Percentiles rank a stretch among this genome's conserved stretches.
These are phyloP conservation scores for Ypsolopha scabrella DNA, from an alignment of 2,888 invertebrate species.

Conservation along the genomic window DNA sequence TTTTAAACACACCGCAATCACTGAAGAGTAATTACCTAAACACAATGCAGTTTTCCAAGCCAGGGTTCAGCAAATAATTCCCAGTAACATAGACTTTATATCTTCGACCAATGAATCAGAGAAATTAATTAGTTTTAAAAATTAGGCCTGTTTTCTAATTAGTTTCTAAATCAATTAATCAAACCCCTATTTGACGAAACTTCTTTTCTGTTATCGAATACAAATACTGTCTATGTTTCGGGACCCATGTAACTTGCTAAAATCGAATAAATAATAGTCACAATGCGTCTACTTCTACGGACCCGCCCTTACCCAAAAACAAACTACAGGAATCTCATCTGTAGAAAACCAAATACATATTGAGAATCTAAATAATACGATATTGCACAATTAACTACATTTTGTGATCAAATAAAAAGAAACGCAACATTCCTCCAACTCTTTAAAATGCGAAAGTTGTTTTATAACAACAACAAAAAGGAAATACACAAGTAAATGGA, in stretches of 20 bases:
- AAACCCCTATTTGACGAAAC: background rate
- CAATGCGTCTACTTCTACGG: constrained; percentile 17
- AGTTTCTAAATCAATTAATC: background rate
- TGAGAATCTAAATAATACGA: constrained; percentile 7
- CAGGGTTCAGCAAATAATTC: constrained; percentile 22
- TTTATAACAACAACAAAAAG: too few relatives aligned
- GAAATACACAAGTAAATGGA: constrained; percentile 23
- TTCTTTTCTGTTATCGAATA: background rate
- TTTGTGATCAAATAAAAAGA: too few relatives aligned
- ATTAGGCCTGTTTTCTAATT: background rate
- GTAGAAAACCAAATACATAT: constrained; percentile 8
- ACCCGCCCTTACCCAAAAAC: constrained; percentile 15
- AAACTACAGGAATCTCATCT: background rate
- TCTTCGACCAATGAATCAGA: background rate
- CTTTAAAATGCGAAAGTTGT: too few relatives aligned
- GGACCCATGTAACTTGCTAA: background rate
- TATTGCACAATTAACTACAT: constrained; percentile 26
- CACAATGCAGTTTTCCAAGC: constrained; percentile 19
- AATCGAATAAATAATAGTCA: constrained; percentile 1
- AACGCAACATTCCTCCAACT: too few relatives aligned
- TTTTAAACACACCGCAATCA: background rate
- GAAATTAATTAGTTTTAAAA: background rate
- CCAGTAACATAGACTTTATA: constrained; percentile 30
- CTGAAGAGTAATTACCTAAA: too few relatives aligned
- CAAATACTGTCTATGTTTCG: constrained; percentile 6